Evolutionary conservation across 2,888 invertebrate genomes (phyloP).

Genomic region (Dryobota labecula): DNA sequence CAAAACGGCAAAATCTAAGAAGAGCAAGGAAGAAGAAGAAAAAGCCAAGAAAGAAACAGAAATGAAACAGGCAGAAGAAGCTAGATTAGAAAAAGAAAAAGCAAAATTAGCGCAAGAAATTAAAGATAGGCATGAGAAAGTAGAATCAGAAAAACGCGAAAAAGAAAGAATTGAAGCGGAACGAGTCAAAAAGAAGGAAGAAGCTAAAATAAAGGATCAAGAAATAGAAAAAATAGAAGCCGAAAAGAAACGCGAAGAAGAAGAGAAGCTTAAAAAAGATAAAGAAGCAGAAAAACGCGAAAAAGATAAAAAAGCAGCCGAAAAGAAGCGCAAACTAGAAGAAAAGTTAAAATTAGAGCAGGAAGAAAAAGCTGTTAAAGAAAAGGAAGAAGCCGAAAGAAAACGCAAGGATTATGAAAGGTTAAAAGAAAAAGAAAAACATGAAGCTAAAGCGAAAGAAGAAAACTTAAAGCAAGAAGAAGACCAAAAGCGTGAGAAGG

Average conservation of each 20-base stretch:
- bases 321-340: slow-evolving; percentile 36
- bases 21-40: slow-evolving; percentile 37
- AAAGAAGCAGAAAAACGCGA: slow-evolving; percentile 20
- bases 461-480: slow-evolving; percentile 54
- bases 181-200: slow-evolving; percentile 8
- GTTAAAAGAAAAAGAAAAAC: slow-evolving; percentile 20
- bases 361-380: slow-evolving; percentile 13
- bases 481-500: background rate
- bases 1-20: slow-evolving; percentile 28
- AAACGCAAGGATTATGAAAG: slow-evolving; percentile 38
- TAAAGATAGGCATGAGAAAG: slow-evolving; percentile 8
- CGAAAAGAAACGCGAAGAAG: slow-evolving; percentile 19
- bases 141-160: slow-evolving; percentile 16
- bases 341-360: slow-evolving; percentile 35
- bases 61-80: slow-evolving; percentile 16
- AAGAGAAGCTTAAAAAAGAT: slow-evolving; percentile 12
- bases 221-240: slow-evolving; percentile 12
- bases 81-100: slow-evolving; percentile 22
- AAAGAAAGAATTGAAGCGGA: slow-evolving; percentile 31
- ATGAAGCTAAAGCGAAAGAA: slow-evolving; percentile 38
- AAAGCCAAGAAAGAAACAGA: slow-evolving; percentile 30
- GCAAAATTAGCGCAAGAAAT: slow-evolving; percentile 24
- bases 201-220: slow-evolving; percentile 12
- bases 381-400: slow-evolving; percentile 31
- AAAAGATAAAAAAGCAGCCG: slow-evolving; percentile 19